Conservation (phyloP, 1,140 invertebrate species). For the Drosophila biarmipes region DNA sequence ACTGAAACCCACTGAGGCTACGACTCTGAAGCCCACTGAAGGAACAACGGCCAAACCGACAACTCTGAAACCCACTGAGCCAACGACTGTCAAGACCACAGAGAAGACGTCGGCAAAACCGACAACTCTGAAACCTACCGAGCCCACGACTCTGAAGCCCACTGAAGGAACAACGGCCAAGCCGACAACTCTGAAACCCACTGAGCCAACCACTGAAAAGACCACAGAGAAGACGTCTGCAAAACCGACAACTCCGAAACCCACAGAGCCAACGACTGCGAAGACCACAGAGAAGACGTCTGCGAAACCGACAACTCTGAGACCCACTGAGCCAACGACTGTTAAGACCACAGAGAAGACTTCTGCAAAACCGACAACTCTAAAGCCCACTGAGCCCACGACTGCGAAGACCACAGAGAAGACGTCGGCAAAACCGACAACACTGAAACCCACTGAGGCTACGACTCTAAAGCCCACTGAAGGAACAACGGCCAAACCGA, state of each 20-base stretch:
- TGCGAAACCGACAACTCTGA: background rate
- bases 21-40: conserved; percentile 1
- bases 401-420: background rate
- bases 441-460: background rate
- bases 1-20: background rate
- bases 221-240: conserved; percentile 1
- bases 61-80: too few species aligned
- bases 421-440: background rate
- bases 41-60: background rate
- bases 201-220: background rate
- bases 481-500: background rate
- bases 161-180: background rate
- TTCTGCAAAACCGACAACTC: background rate
- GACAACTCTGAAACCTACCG: conserved; percentile 5
- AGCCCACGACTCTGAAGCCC: too few species aligned
- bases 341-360: background rate
- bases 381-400: background rate
- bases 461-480: too few species aligned
- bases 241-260: conserved; percentile 4
- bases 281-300: background rate
- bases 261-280: conserved; percentile 8
- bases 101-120: background rate
- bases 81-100: background rate
- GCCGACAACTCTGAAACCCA: conserved; percentile 3
- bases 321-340: background rate